A percentile compares a stretch with the other conserved stretches of the same genome.
Evolutionary conservation across 2,888 invertebrate genomes (phyloP).

Genomic region (Sycophila texana): DNA sequence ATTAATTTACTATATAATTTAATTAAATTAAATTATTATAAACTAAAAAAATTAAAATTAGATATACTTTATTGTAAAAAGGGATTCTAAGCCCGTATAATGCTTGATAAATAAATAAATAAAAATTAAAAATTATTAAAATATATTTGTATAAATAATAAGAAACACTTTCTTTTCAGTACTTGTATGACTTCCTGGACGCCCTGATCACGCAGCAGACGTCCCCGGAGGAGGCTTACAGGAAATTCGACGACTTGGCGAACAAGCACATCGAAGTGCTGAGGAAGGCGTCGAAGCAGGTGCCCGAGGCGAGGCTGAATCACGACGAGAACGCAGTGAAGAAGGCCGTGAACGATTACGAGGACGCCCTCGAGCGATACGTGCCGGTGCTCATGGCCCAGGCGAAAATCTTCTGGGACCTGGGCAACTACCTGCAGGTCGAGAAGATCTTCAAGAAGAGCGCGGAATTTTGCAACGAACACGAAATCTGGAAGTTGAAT

Average conservation of each 20-base stretch:
- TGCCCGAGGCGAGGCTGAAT: slow-evolving; percentile 92
- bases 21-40: slow-evolving; percentile 9
- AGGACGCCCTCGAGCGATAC: slow-evolving; percentile 93
- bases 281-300: slow-evolving; percentile 93
- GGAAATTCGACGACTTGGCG: slow-evolving; percentile 95
- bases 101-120: too few species aligned
- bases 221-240: slow-evolving; percentile 95
- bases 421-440: slow-evolving; percentile 95
- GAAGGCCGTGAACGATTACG: slow-evolving; percentile 93
- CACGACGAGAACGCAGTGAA: slow-evolving; percentile 93
- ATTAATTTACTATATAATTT: too few species aligned
- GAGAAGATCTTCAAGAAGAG: slow-evolving; percentile 98
- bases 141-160: too few species aligned
- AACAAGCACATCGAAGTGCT: slow-evolving; percentile 93
- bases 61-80: background rate
- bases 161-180: slow-evolving; percentile 76
- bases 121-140: too few species aligned
- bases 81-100: too few species aligned
- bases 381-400: slow-evolving; percentile 99
- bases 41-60: background rate
- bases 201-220: slow-evolving; percentile 98
- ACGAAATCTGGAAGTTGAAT: slow-evolving; percentile 97
- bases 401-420: slow-evolving; percentile 98
- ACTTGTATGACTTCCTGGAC: slow-evolving; percentile 96
- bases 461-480: slow-evolving; percentile 98